Evolutionary conservation across 2,888 invertebrate genomes (phyloP).

Genomic region (Pollenia griseotomentosa): DNA sequence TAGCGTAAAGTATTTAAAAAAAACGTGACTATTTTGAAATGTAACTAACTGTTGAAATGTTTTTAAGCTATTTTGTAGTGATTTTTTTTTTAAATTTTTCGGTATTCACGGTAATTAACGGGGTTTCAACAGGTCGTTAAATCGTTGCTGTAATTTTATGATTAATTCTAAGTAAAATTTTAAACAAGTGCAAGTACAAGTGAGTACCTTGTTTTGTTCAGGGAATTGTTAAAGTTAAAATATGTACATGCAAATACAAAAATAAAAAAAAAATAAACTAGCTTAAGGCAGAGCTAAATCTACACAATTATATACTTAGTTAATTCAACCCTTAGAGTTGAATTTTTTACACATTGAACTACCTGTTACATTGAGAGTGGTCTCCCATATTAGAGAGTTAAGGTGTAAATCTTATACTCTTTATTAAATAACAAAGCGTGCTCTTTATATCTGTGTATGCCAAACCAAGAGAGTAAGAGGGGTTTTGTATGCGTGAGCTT

Average conservation of each 20-base stretch:
- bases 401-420: too few relatives aligned
- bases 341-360: constrained; percentile 21
- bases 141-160: constrained; percentile 1
- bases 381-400: neutral
- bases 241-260: constrained; percentile 4
- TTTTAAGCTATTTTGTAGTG: neutral
- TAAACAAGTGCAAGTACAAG: constrained; percentile 36
- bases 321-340: constrained; percentile 35
- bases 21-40: constrained; percentile 38
- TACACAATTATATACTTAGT: neutral
- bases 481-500: neutral
- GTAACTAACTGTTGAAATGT: neutral
- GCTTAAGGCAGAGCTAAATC: constrained; percentile 14
- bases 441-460: neutral
- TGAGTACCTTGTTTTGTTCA: neutral
- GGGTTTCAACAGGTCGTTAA: constrained; percentile 42
- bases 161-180: constrained; percentile 34
- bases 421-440: too few relatives aligned
- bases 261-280: neutral
- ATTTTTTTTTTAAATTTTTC: constrained; percentile 13
- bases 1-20: neutral
- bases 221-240: neutral
- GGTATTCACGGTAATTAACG: constrained; percentile 49
- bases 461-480: constrained; percentile 42
- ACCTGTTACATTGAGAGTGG: constrained; percentile 45